phyloP scores from a whole-genome alignment of 2,113 vertebrate genomes.

The Psettodes erumei region DNA sequence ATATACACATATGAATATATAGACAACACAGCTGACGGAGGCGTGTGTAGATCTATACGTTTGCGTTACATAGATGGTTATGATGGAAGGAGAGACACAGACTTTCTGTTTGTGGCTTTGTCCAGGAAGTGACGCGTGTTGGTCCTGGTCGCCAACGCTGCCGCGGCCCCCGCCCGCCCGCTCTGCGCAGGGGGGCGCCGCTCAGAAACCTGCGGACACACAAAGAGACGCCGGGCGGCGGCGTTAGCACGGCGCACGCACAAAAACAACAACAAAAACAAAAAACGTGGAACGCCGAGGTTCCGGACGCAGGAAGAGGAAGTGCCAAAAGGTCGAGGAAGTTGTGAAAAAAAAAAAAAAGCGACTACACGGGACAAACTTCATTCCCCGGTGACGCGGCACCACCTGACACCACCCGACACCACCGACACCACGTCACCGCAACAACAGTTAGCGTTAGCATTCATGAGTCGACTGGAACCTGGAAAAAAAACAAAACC shows the following conservation, averaged over 20 bases:
- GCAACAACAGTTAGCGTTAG: too few relatives aligned
- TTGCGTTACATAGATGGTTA: constrained; percentile 85
- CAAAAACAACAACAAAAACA: too few relatives aligned
- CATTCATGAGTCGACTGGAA: too few relatives aligned
- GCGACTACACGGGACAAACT: too few relatives aligned
- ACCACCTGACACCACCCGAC: too few relatives aligned
- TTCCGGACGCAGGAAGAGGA: too few relatives aligned
- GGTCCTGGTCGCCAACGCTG: constrained; percentile 71
- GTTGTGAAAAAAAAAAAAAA: too few relatives aligned
- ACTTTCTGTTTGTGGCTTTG: constrained; percentile 73
- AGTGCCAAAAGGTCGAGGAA: too few relatives aligned
- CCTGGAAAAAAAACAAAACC: too few relatives aligned
- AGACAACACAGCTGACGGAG: constrained; percentile 80
- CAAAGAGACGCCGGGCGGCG: constrained; percentile 27
- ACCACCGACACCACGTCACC: too few relatives aligned
- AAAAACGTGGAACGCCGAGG: too few relatives aligned
- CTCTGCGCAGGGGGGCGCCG: constrained; percentile 74
- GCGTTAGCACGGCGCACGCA: not conserved
- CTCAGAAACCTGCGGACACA: constrained; percentile 86
- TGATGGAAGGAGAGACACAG: constrained; percentile 82
- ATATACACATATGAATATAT: constrained; percentile 87
- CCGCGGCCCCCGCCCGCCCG: constrained; percentile 92
- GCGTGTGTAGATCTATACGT: constrained; percentile 83
- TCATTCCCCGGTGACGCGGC: too few relatives aligned
- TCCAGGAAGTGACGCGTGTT: constrained; percentile 71